Conservation (phyloP, 2,113 vertebrate genomes). For the Pangasianodon gigas region DNA sequence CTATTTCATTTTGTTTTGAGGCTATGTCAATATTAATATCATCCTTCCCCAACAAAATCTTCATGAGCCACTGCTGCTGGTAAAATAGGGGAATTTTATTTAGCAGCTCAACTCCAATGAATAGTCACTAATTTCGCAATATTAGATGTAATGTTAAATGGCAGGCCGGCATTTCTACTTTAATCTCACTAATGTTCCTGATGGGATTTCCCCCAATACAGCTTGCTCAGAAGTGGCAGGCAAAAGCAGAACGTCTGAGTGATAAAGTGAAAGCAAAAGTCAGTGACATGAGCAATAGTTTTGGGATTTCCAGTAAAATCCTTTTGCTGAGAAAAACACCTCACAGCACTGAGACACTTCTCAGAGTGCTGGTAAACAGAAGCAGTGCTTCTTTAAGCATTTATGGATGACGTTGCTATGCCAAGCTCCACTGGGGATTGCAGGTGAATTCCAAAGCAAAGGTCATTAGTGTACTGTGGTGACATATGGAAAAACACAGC, state of each 20-base stretch:
- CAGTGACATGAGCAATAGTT: neutral
- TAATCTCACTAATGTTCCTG: conserved; percentile 10
- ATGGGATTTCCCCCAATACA: conserved; percentile 40
- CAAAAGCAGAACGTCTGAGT: conserved; percentile 24
- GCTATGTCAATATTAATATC: neutral
- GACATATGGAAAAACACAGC: neutral
- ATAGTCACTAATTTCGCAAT: neutral
- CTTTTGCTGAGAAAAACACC: neutral
- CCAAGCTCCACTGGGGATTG: neutral
- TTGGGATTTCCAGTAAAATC: conserved; percentile 38
- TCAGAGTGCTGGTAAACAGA: neutral
- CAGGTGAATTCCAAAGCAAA: conserved; percentile 49
- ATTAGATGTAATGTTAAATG: neutral
- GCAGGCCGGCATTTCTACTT: conserved; percentile 17
- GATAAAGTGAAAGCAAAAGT: conserved; percentile 46
- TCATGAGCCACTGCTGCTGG: neutral
- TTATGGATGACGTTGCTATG: neutral
- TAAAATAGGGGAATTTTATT: conserved; percentile 17
- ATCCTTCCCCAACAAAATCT: neutral
- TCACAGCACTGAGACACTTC: neutral
- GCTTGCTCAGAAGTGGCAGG: neutral
- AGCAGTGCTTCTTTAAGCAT: neutral
- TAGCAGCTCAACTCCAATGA: neutral
- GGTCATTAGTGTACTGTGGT: neutral
- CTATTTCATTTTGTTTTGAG: no score